Evolutionary conservation across 2,797 vertebrate genomes (phyloP).

Genomic region (Sebastiscus tertius): DNA sequence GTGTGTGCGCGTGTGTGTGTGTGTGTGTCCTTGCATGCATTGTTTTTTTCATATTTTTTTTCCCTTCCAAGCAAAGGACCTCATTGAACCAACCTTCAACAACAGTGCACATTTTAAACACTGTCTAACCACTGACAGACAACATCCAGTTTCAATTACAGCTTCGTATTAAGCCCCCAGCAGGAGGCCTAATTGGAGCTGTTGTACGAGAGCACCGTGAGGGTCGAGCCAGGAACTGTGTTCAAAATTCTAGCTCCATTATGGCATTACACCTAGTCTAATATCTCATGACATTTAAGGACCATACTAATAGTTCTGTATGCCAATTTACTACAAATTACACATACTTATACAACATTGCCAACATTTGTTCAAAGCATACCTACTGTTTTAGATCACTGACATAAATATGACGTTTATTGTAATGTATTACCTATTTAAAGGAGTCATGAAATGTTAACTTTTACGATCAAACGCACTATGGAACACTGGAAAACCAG

Average conservation of each 20-base stretch:
- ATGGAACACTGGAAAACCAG: background rate
- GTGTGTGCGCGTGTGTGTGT: background rate
- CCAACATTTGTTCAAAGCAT: constrained; percentile 24
- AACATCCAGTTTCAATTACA: constrained; percentile 51
- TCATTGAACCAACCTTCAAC: constrained; percentile 15
- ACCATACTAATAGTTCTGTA: constrained; percentile 11
- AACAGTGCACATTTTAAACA: constrained; percentile 31
- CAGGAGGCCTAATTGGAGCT: constrained; percentile 50
- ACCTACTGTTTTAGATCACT: constrained; percentile 29
- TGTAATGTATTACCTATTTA: constrained; percentile 20
- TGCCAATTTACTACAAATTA: constrained; percentile 34
- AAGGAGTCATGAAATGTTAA: background rate
- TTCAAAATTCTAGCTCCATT: constrained; percentile 35
- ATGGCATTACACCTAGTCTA: constrained; percentile 2
- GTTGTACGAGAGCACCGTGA: constrained; percentile 14
- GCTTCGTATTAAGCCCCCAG: constrained; percentile 33
- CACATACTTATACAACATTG: background rate
- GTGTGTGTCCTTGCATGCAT: constrained; percentile 9
- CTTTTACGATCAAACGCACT: constrained; percentile 25
- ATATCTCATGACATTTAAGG: constrained; percentile 29
- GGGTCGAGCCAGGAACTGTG: constrained; percentile 8
- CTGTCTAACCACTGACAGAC: constrained; percentile 34
- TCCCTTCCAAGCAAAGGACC: constrained; percentile 13
- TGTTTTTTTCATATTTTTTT: background rate
- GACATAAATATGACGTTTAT: constrained; percentile 25